A percentile compares a stretch with the other conserved stretches of the same genome.
These are phyloP conservation scores for Prunella strophiata DNA, from an alignment of 2,797 vertebrate species.

Conservation along the genomic window DNA sequence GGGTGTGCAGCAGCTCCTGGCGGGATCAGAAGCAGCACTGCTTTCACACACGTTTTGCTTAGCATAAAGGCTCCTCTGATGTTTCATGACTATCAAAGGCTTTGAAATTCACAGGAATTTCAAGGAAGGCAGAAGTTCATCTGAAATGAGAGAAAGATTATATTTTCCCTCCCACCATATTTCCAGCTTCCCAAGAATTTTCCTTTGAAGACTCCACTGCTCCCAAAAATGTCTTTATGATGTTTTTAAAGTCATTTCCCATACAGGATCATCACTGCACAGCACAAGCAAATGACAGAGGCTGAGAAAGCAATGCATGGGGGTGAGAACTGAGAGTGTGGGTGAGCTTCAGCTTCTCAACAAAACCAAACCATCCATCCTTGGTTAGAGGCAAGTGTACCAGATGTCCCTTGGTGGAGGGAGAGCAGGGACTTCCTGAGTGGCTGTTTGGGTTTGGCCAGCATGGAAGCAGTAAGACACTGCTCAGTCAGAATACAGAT, in stretches of 20 bases:
- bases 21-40: neutral
- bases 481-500: neutral
- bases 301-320: neutral
- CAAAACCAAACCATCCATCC: neutral
- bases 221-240: constrained; percentile 28
- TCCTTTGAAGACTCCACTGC: constrained; percentile 27
- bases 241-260: neutral
- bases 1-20: neutral
- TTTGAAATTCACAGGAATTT: constrained; percentile 60
- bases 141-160: constrained; percentile 47
- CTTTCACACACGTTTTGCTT: constrained; percentile 56
- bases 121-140: constrained; percentile 57
- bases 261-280: neutral
- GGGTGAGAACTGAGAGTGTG: neutral
- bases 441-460: neutral
- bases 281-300: neutral
- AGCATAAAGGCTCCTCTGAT: constrained; percentile 58
- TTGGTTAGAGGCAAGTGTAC: neutral
- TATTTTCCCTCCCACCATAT: constrained; percentile 31
- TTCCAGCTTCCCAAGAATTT: constrained; percentile 52
- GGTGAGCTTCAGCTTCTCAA: neutral
- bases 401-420: neutral
- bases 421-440: rapidly evolving
- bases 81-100: constrained; percentile 46
- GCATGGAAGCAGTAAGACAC: no score